Base-by-base conservation (phyloP, 2,113 vertebrate genomes). In the Tyto alba region DNA sequence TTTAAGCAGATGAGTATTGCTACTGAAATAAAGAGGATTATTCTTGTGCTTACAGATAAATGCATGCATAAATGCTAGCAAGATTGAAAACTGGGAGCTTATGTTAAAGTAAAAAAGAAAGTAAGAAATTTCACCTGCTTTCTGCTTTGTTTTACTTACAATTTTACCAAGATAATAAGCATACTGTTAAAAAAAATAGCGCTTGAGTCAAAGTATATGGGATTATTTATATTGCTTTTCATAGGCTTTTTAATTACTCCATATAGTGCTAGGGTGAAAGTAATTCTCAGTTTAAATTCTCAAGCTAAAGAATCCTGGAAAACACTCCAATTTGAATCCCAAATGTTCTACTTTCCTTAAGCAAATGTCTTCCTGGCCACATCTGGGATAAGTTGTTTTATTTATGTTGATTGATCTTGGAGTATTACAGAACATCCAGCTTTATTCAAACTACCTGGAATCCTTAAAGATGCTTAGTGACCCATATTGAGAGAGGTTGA, bases 321-420 rank as follows among this genome's bases (percentile, higher is more conserved):
- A 89, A 63, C 3, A 10, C 34, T 66, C 48, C 18, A 43, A 17
- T 73, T 95, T 95, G 92, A 95, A 97, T 88, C 60, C 57, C 84
- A 64, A 68, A 85, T 82, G n/a, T 50, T 62, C 27, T 53, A 32
- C n/a, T 88, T 96, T 93, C 71, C 12, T 45, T 67, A 93, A 93
- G 59, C 77, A 96, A 98, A 97, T 91, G 56, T 92, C 69, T 97
- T 97, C 94, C 93, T 72, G 93, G 86, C 80, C 92, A 97, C 93
- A 97, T 96, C 88, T 96, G 83, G 56, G 69, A 92, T 50, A 73
- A 86, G 95, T 62, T 95, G 59, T 85, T 97, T 96, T 98, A 89
- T 97, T 98, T 97, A 89, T 64, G 11, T 91, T 96, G 93, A 95
- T 97, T 96, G 94, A 97, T 97, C 95, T 93, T 91, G 69, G 77